phyloP scores from a whole-genome alignment of 2,888 invertebrate genomes.

The Sylvicola cinctus region DNA sequence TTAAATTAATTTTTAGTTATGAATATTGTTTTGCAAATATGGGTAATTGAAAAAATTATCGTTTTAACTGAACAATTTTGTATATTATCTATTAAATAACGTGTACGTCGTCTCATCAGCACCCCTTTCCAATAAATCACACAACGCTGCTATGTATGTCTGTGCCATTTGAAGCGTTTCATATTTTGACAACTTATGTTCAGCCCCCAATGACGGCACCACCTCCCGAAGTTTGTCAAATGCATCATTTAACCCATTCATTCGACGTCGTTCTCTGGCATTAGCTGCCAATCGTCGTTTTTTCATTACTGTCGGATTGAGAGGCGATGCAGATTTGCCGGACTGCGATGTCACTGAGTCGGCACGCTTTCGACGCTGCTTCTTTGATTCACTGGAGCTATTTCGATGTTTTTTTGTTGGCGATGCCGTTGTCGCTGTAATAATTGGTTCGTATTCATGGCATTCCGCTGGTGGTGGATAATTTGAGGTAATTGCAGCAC shows the following conservation, averaged over 20 bases:
- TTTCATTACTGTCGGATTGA: constrained; percentile 34
- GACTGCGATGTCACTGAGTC: too few species aligned
- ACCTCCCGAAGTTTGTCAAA: constrained; percentile 51
- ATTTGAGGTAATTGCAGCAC: too few species aligned
- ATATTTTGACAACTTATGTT: constrained; percentile 53
- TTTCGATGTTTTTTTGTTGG: too few species aligned
- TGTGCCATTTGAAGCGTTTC: constrained; percentile 66
- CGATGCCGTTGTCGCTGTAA: too few species aligned
- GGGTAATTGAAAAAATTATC: too few species aligned
- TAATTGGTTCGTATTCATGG: too few species aligned
- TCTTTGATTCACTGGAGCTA: too few species aligned
- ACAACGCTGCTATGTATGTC: constrained; percentile 47
- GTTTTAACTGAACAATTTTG: too few species aligned
- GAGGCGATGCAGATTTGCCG: constrained; percentile 16
- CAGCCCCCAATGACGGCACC: constrained; percentile 45
- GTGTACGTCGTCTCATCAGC: constrained; percentile 9
- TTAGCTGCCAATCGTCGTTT: constrained; percentile 49
- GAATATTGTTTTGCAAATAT: too few species aligned
- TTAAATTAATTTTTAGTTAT: too few species aligned
- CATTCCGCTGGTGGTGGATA: too few species aligned
- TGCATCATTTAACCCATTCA: constrained; percentile 57
- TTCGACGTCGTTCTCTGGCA: constrained; percentile 48
- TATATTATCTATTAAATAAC: constrained; percentile 4
- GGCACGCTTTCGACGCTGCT: too few species aligned
- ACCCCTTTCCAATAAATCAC: constrained; percentile 35